These are phyloP conservation scores for Amorpha juglandis DNA, from an alignment of 2,888 invertebrate species.

Conservation along the genomic window DNA sequence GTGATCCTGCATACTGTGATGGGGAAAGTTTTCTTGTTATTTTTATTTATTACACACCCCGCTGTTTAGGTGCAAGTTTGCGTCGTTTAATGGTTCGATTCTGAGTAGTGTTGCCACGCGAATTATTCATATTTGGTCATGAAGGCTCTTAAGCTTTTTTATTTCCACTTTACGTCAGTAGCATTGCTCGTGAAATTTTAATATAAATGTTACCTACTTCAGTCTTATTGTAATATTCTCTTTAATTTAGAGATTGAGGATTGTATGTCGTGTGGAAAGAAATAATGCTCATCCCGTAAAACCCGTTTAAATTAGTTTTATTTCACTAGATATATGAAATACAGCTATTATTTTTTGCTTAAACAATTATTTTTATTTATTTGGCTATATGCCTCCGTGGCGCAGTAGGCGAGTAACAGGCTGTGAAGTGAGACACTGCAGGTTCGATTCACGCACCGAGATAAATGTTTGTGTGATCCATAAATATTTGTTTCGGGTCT, in stretches of 20 bases:
- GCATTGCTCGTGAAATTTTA: neutral
- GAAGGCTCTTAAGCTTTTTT: conserved; percentile 1
- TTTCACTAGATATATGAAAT: too few relatives aligned
- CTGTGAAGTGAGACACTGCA: too few relatives aligned
- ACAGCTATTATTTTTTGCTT: too few relatives aligned
- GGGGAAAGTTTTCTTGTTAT: conserved; percentile 82
- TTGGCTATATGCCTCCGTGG: too few relatives aligned
- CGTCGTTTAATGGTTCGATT: conserved; percentile 48
- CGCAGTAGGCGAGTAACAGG: too few relatives aligned
- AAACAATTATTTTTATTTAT: too few relatives aligned
- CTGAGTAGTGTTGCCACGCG: conserved; percentile 26
- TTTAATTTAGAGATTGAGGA: neutral
- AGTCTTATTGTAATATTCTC: neutral
- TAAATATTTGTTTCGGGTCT: too few relatives aligned
- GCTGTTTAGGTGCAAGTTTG: conserved; percentile 58
- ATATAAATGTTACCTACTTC: neutral
- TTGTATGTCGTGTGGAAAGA: too few relatives aligned
- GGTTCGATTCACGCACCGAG: too few relatives aligned
- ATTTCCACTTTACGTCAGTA: neutral
- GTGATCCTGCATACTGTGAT: conserved; percentile 66
- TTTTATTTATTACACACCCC: conserved; percentile 78
- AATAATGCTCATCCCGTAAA: too few relatives aligned
- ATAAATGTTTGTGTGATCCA: too few relatives aligned
- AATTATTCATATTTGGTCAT: conserved; percentile 16
- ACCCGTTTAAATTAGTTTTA: too few relatives aligned